Evolutionary conservation across 2,113 vertebrate species (phyloP), one percentile per base, ranked within the genome.

Genomic region (Orientallactaga bullata): DNA sequence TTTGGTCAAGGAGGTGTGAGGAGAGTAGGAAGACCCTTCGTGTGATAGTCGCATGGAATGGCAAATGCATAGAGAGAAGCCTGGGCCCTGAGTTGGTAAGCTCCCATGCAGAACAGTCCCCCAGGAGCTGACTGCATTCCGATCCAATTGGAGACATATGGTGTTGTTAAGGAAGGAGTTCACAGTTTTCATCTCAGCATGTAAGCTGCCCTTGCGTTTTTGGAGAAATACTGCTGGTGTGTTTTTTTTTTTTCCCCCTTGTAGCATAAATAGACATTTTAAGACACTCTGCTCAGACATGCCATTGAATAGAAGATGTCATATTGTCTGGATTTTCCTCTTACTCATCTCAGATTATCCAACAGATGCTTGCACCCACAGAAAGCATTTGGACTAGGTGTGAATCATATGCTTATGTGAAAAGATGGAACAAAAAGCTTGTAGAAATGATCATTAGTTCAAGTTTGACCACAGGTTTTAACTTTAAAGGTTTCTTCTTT

Each of bases 101-200:
- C 73, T 91, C 73, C 71, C 84, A 85, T 77, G 42, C 0, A 0
- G 51, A 55, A 24, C 0, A 5, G 65, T 74, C 85, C 84, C 61
- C 84, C 18, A 84, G 88, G 95, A 95, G 78, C 68, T 17, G 35
- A 30, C 66, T 95, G 60, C 68, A 51, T 89, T 92, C 37, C 58
- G 32, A 96, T 96, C 93, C 86, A 85, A 28, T 82, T 87, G 89
- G 66, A 96, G 94, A 94, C 96, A 96, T 97, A 96, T 95, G 96
- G 96, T 97, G 91, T 90, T 97, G 90, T 96, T 90, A 78, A 89
- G 95, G 71, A 93, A 94, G 61, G 88, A 89, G 84, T 94, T 95
- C 94, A 93, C 95, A 97, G 95, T 96, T 96, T 97, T 96, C 97
- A 94, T 97, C 94, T 88, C 95, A 92, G 97, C 84, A 71, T 95